Evolutionary conservation across 2,888 invertebrate species (phyloP).

Genomic region (Allygus modestus): DNA sequence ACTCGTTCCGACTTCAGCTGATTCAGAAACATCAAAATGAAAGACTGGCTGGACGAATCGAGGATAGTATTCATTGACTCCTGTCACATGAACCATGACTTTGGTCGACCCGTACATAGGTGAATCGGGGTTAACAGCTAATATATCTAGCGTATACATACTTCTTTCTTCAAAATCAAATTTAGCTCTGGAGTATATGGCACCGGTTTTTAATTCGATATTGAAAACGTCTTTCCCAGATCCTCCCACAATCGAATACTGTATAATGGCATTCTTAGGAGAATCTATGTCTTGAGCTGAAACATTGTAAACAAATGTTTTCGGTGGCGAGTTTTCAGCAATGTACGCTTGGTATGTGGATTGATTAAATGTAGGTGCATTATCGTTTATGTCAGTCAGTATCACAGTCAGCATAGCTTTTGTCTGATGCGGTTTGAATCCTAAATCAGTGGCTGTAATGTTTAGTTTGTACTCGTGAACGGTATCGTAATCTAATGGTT

Average conservation of each 20-base stretch:
- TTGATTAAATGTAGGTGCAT: slow-evolving; percentile 91
- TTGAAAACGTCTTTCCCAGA: slow-evolving; percentile 85
- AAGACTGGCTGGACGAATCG: slow-evolving; percentile 93
- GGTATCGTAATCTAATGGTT: slow-evolving; percentile 91
- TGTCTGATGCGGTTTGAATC: slow-evolving; percentile 86
- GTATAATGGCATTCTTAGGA: slow-evolving; percentile 90
- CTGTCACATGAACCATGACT: slow-evolving; percentile 86
- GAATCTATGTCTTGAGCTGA: slow-evolving; percentile 92
- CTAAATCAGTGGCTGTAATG: slow-evolving; percentile 92
- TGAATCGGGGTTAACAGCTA: slow-evolving; percentile 93
- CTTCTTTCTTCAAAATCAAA: slow-evolving; percentile 94
- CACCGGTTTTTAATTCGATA: slow-evolving; percentile 87
- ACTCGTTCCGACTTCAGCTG: slow-evolving; percentile 89
- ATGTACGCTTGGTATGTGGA: slow-evolving; percentile 86
- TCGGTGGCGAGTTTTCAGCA: slow-evolving; percentile 88
- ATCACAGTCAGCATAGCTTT: slow-evolving; percentile 90
- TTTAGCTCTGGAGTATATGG: slow-evolving; percentile 84
- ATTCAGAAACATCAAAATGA: slow-evolving; percentile 95
- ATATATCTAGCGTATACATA: slow-evolving; percentile 84
- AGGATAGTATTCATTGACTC: slow-evolving; percentile 93
- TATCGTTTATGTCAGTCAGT: slow-evolving; percentile 95
- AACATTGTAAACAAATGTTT: slow-evolving; percentile 86
- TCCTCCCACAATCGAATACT: slow-evolving; percentile 89
- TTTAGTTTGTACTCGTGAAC: slow-evolving; percentile 91
- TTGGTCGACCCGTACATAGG: slow-evolving; percentile 86